Base-by-base conservation (phyloP, 1,140 invertebrate species). In the Amyelois transitella region DNA sequence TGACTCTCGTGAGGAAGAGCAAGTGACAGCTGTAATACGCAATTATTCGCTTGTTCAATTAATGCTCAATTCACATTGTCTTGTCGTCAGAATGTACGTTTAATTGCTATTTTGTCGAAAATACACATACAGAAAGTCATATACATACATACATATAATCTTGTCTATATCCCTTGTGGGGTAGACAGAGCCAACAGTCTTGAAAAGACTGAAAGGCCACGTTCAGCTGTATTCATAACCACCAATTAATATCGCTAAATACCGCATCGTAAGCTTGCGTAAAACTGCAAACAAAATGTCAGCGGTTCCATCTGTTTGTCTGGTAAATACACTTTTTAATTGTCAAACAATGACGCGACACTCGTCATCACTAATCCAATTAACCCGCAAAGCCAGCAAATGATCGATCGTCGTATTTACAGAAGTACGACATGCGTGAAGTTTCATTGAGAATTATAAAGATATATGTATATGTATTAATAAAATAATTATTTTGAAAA, bases 1-100 rank as follows among this genome's bases (percentile, higher is more conserved):
- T 51, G 49, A 55, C 53, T 55, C 43, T 48, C 21, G 45, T 18
- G 17, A 44, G 22, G 22, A 24, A 24, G 8, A 8, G 22, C 17
- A 14, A 38, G 1, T 21, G 18, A 21, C 45, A 21, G 0, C 20
- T 12, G 45, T 48, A 20, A 21, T 21, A 20, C 19, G 45, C 45
- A 18, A 48, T 48, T 48, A 22, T 48, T 21, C 20, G 6, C 19
- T 48, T 48, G 45, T 48, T 21, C 7, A 48, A 48, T 21, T 45
- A 45, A 7, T 45, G 18, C n/a, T 28, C 25, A 28, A 28, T 28
- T 28, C 12, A 6, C 7, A 38, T 14, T 12, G n/a, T 2, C 17
- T 14, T 14, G 32, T 1, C n/a, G n/a, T 1, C 4, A 14, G 17
- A 14, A 38, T 8, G 12, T 38, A 14, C n/a, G n/a, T n/a, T n/a